These are phyloP conservation scores for Casuarius casuarius DNA, from an alignment of 2,113 vertebrate genomes.

Conservation along the genomic window DNA sequence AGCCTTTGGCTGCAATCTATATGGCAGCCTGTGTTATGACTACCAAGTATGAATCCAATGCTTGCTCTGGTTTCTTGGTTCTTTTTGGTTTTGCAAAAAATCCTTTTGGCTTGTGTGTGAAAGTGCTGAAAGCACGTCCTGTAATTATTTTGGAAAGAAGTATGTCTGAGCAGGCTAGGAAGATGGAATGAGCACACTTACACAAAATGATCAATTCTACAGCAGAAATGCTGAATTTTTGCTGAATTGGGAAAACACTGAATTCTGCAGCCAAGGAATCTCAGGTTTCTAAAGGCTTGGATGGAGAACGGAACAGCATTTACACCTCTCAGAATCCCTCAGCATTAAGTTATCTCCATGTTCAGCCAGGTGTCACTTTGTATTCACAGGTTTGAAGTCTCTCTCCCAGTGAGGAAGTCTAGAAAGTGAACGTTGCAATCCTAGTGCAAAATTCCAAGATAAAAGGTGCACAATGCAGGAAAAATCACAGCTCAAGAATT, in stretches of 20 bases:
- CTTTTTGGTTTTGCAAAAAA: slow-evolving; percentile 23
- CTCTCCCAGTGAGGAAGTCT: not conserved
- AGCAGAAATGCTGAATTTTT: not conserved
- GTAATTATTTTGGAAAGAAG: not conserved
- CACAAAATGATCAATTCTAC: not conserved
- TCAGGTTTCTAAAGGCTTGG: not conserved
- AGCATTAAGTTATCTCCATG: not conserved
- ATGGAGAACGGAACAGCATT: not conserved
- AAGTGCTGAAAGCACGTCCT: not conserved
- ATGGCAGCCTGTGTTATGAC: not conserved
- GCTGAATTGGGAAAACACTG: not conserved
- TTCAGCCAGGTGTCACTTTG: not conserved
- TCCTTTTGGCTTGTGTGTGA: not conserved
- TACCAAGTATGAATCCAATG: not conserved
- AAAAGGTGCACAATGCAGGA: not conserved
- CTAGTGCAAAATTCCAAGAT: not conserved
- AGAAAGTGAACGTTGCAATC: not conserved
- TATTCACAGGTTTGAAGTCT: not conserved
- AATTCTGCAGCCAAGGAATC: not conserved
- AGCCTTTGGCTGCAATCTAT: not conserved
- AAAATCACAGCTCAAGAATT: not conserved
- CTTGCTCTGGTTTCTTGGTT: not conserved
- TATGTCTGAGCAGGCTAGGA: not conserved
- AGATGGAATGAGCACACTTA: not conserved
- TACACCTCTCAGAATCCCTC: not conserved